A percentile compares a stretch with the other conserved stretches of the same genome.
These are phyloP conservation scores for Tipula unca DNA, from an alignment of 2,888 invertebrate genomes.

Conservation along the genomic window DNA sequence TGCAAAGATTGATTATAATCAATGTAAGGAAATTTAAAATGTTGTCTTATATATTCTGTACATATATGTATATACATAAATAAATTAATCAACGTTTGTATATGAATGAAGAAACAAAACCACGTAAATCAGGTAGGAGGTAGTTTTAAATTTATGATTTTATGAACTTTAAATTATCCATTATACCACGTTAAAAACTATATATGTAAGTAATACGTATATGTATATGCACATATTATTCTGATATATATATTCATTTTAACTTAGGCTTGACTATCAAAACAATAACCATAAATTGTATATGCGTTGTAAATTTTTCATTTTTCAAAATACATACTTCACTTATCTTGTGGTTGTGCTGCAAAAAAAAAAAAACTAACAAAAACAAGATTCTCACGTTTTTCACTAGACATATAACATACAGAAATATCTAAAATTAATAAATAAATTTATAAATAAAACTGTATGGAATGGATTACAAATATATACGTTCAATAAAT, in stretches of 20 bases:
- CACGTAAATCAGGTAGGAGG: neutral
- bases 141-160: neutral
- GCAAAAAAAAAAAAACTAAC: neutral
- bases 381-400: conserved; percentile 14
- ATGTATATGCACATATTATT: neutral
- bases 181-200: neutral
- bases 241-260: neutral
- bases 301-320: neutral
- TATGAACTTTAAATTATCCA: neutral
- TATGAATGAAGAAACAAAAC: neutral
- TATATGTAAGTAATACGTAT: neutral
- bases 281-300: neutral
- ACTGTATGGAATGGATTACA: neutral
- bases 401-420: neutral
- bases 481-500: neutral
- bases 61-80: neutral
- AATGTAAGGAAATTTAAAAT: neutral
- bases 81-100: neutral
- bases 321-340: neutral
- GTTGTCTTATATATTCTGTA: neutral
- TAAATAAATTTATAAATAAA: neutral
- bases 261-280: neutral
- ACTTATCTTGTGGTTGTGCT: neutral
- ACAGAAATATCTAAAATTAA: neutral
- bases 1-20: neutral